phyloP scores from a whole-genome alignment of 2,888 invertebrate genomes.

The Dryomyza anilis region DNA sequence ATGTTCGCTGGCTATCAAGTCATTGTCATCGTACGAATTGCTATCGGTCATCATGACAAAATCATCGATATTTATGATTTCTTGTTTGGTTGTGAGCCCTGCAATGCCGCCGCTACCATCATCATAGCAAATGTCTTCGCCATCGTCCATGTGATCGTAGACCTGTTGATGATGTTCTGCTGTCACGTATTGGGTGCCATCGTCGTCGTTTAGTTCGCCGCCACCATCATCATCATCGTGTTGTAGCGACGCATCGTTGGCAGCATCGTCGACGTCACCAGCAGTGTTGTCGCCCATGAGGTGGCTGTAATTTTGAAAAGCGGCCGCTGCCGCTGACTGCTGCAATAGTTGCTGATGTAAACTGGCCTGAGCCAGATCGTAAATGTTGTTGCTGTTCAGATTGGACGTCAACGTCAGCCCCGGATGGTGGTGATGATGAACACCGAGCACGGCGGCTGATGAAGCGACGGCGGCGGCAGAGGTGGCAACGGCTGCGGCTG shows the following conservation, averaged over 20 bases:
- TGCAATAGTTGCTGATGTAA: slow-evolving; percentile 59
- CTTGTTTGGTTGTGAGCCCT: slow-evolving; percentile 54
- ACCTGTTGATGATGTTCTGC: slow-evolving; percentile 49
- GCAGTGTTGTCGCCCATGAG: slow-evolving; percentile 52
- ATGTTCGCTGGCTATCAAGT: slow-evolving; percentile 51
- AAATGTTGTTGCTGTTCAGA: slow-evolving; percentile 56
- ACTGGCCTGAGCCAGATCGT: slow-evolving; percentile 57
- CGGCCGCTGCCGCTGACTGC: slow-evolving; percentile 54
- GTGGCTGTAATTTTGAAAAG: slow-evolving; percentile 56
- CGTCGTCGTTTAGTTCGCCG: slow-evolving; percentile 32
- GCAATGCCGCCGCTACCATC: slow-evolving; percentile 45
- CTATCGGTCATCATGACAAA: slow-evolving; percentile 60
- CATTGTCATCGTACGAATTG: slow-evolving; percentile 58
- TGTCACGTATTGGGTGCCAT: slow-evolving; percentile 36
- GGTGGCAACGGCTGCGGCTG: slow-evolving; percentile 40
- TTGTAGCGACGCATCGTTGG: too few species aligned
- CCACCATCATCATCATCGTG: slow-evolving; percentile 39
- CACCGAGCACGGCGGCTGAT: slow-evolving; percentile 52
- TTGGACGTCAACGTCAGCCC: too few species aligned
- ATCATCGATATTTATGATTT: slow-evolving; percentile 60
- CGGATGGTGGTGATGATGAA: too few species aligned
- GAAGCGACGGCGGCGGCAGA: slow-evolving; percentile 47
- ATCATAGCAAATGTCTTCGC: slow-evolving; percentile 42
- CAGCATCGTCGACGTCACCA: too few species aligned
- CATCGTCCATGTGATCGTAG: slow-evolving; percentile 50